Evolutionary conservation across 2,113 vertebrate genomes (phyloP), one percentile per base, ranked within the genome.

Genomic region (Turdus rufiventris): DNA sequence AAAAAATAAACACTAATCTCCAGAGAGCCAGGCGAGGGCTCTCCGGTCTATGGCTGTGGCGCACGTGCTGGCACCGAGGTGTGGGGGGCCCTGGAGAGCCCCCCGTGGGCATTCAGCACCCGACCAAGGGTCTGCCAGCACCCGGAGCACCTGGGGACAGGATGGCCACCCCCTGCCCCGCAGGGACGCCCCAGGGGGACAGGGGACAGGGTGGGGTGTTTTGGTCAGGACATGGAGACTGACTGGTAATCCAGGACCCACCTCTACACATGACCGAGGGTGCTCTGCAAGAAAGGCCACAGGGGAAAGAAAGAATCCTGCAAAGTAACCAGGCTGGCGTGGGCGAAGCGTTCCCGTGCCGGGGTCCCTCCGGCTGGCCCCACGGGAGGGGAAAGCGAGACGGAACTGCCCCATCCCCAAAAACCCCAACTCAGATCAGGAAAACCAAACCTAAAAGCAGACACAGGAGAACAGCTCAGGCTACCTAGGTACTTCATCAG

Each of bases 211-310:
- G 67, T 2, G 1, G 28, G 70, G 54, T 0, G n/a, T 78, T 89
- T 54, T 40, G 87, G 66, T 72, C 67, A 93, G 73, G 91, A 73
- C 51, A 18, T 3, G 66, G 89, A 70, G 82, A 96, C 89, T 85
- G 76, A 91, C 82, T 83, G 95, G 92, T 93, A 91, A 96, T 91
- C 83, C 89, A 84, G 91, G 89, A 85, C 80, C 88, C 67, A 88
- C 81, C 88, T 93, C 80, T 67, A 78, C 57, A 20, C 9, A 0
- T 31, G 77, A 71, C 40, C 9, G 48, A 96, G 80, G 91, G 63
- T 13, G 66, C 91, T 95, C 93, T 89, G 84, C 85, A 45, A 94
- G 95, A 93, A 96, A 97, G 96, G 96, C 96, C 94, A 91, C 80
- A 11, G 87, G 89, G 94, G 51, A 83, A 94, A 73, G 83, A 91